Conservation (phyloP, 2,888 invertebrate species). For the Biston stratarius region DNA sequence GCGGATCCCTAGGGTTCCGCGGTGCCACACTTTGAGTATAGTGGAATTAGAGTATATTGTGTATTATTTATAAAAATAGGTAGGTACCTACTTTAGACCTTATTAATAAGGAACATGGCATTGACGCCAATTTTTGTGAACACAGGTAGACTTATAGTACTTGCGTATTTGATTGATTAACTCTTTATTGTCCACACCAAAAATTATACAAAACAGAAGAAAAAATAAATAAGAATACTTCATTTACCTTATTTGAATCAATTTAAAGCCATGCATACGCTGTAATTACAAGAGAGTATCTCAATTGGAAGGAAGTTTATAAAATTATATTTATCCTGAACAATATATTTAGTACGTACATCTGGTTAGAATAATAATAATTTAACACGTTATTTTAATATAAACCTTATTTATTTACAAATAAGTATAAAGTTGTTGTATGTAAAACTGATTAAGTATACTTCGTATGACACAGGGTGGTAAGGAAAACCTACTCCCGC, state of each 20-base stretch:
- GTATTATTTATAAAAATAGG: no score
- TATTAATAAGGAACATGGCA: no score
- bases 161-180: no score
- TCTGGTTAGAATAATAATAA: neutral
- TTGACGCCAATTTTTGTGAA: no score
- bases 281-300: neutral
- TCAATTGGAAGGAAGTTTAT: neutral
- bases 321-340: constrained; percentile 1
- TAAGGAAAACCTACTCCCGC: neutral
- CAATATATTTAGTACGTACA: no score
- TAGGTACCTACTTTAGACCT: no score
- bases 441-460: neutral
- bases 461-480: neutral
- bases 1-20: no score
- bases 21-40: no score
- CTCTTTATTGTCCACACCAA: no score
- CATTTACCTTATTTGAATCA: neutral
- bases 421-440: neutral
- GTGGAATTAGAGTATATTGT: no score
- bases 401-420: neutral
- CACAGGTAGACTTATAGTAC: no score
- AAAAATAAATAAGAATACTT: neutral
- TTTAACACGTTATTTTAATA: neutral
- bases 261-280: constrained; percentile 7
- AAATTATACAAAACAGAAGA: no score